Evolutionary conservation across 2,797 vertebrate species (phyloP), one percentile per base, ranked within the genome.

Genomic region (Neosilurus hyrtlii): DNA sequence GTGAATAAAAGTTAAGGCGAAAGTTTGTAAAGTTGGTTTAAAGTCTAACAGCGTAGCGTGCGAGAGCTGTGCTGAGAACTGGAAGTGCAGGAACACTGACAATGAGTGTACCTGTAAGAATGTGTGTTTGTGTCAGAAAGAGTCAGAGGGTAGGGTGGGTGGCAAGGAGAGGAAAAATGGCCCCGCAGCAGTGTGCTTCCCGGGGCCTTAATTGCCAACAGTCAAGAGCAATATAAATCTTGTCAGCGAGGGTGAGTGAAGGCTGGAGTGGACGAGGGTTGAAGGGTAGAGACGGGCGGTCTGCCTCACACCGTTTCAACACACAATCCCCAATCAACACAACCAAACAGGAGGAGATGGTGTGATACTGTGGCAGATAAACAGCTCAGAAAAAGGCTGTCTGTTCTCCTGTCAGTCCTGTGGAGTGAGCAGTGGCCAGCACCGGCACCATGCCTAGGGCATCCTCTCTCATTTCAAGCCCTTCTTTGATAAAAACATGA

Each of bases 201-300:
- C 11, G 14, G 49, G 78, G 79, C 72, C 79, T 62, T 80, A 83
- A 84, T 84, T 82, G 80, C 49, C 80, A n/a, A 77, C 77, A 74
- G 76, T 82, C 85, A 52, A 12, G 61, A 62, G 52, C 63, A 85
- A 88, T 87, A 77, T 79, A 84, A 84, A 86, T 83, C 88, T 86
- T 88, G 84, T 82, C 67, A 80, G 83, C 67, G 20, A 54, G 82
- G 84, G 79, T 79, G 73, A 82, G 85, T 59, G 49, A 85, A 88
- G 83, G 83, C 79, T 82, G 74, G 71, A 82, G 86, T 80, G 20
- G 51, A 88, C 62, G 73, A 85, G 75, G 79, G 62, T 82, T 87
- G 86, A 90, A 85, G 81, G 83, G 82, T 83, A 81, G 70, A 82
- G 68, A 80, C 37, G 67, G 71, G 85, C 83, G 4, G 66, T 66